Percentiles rank a stretch among this genome's conserved stretches.
Evolutionary conservation across 2,888 invertebrate species (phyloP).

Genomic region (Holacanthella duospinosa): DNA sequence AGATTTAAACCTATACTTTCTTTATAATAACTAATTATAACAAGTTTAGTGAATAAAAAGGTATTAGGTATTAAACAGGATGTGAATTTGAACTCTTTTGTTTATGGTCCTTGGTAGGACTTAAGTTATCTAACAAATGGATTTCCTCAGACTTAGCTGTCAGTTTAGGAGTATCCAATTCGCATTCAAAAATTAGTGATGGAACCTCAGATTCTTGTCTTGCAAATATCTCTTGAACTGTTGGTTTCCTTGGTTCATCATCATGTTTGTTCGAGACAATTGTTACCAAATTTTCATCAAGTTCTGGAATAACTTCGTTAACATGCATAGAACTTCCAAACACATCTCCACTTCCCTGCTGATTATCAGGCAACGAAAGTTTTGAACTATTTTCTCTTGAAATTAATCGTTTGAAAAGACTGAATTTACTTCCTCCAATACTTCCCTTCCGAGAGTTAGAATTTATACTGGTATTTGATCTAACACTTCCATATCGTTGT

Average conservation of each 20-base stretch:
- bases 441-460: not conserved
- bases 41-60: too few relatives aligned
- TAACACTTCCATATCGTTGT: not conserved
- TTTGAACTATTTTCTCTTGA: not conserved
- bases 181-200: too few relatives aligned
- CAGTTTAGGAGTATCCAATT: too few relatives aligned
- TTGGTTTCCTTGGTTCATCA: constrained; percentile 36
- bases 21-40: too few relatives aligned
- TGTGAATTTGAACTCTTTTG: too few relatives aligned
- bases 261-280: not conserved
- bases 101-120: too few relatives aligned
- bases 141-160: too few relatives aligned
- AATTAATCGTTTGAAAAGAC: not conserved
- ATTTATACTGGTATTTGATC: not conserved
- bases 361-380: not conserved
- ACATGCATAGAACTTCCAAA: not conserved
- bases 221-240: constrained; percentile 39
- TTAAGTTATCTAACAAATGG: too few relatives aligned
- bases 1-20: too few relatives aligned
- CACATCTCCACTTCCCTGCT: not conserved
- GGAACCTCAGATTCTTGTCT: too few relatives aligned
- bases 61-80: too few relatives aligned
- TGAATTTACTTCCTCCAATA: not conserved
- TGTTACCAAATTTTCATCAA: not conserved
- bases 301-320: not conserved